These are phyloP conservation scores for Subacronicta megacephala DNA, from an alignment of 2,888 invertebrate genomes.

Conservation along the genomic window DNA sequence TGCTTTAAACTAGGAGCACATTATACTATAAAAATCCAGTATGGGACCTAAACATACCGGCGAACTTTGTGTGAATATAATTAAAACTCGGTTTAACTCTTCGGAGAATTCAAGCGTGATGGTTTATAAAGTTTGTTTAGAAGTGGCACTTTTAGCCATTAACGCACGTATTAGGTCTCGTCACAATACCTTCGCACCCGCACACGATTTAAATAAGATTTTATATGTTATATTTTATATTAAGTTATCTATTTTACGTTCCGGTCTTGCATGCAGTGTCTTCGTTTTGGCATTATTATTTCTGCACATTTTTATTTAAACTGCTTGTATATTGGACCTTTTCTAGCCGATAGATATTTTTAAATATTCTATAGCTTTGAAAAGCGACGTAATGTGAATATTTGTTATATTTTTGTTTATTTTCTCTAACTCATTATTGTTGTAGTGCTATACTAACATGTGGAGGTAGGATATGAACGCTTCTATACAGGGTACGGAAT, in stretches of 20 bases:
- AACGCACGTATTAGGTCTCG: slow-evolving; percentile 16
- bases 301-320: slow-evolving; percentile 64
- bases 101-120: no score
- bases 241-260: slow-evolving; percentile 28
- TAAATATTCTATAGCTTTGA: slow-evolving; percentile 34
- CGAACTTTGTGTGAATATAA: no score
- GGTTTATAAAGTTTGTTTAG: no score
- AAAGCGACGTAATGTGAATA: slow-evolving; percentile 31
- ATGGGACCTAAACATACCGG: no score
- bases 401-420: slow-evolving; percentile 19
- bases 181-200: slow-evolving; percentile 18
- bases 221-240: not conserved
- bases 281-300: slow-evolving; percentile 39
- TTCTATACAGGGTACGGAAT: slow-evolving; percentile 25
- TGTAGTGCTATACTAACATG: slow-evolving; percentile 58
- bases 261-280: slow-evolving; percentile 64
- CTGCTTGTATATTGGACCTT: slow-evolving; percentile 86
- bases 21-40: no score
- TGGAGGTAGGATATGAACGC: slow-evolving; percentile 50
- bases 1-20: no score
- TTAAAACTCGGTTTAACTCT: no score
- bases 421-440: slow-evolving; percentile 51
- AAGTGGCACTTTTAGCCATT: no score
- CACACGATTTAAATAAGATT: slow-evolving; percentile 30
- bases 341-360: slow-evolving; percentile 43